Percentiles rank a stretch among this genome's conserved stretches.
These are phyloP conservation scores for Ornithoptera alexandrae DNA, from an alignment of 2,888 invertebrate genomes.

Conservation along the genomic window DNA sequence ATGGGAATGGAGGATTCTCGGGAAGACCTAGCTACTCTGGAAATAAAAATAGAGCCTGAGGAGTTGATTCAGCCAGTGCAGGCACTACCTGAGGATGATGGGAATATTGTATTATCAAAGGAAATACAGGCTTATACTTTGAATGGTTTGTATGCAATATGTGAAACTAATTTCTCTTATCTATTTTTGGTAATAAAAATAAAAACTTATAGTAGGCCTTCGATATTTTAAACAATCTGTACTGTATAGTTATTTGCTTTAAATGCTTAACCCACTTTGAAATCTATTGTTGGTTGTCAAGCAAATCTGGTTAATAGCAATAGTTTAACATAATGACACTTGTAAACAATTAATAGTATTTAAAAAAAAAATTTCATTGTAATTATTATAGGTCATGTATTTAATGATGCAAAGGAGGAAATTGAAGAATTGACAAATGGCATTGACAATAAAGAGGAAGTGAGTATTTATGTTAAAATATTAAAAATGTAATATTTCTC, in stretches of 20 bases:
- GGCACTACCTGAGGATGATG: conserved; percentile 42
- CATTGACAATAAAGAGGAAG: conserved; percentile 18
- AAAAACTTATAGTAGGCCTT: too few relatives aligned
- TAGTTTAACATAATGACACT: neutral
- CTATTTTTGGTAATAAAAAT: neutral
- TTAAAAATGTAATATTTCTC: too few relatives aligned
- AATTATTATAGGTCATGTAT: conserved; percentile 21
- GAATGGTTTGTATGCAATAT: conserved; percentile 27
- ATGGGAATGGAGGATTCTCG: conserved; percentile 33
- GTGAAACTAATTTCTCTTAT: neutral
- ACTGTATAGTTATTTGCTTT: neutral
- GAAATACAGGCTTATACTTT: conserved; percentile 1
- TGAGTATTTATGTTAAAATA: conserved; percentile 11
- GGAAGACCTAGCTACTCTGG: conserved; percentile 38
- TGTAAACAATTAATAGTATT: too few relatives aligned
- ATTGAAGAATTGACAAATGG: conserved; percentile 19
- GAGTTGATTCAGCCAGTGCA: conserved; percentile 49
- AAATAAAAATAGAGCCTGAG: conserved; percentile 69
- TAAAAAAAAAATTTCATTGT: neutral
- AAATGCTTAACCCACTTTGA: neutral
- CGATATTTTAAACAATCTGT: neutral
- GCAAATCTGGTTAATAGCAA: neutral
- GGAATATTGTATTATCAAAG: neutral
- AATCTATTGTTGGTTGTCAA: neutral
- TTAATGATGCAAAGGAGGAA: conserved; percentile 11